Base-by-base conservation (phyloP, 2,888 invertebrate species). In the Muscina levida region DNA sequence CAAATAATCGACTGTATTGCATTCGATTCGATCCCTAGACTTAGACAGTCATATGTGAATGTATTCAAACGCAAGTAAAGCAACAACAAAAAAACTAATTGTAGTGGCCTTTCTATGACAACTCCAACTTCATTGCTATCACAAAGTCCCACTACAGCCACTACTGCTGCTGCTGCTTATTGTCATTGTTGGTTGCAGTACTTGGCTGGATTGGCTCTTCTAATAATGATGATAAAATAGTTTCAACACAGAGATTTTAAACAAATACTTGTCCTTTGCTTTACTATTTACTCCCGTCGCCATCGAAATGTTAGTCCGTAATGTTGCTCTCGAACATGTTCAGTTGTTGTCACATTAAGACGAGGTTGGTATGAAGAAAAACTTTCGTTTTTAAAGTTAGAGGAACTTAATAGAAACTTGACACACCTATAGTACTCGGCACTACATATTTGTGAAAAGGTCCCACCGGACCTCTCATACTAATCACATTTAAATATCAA, bases 141-240 rank as follows among this genome's bases (percentile, higher is more conserved):
- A 15, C 26, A 37, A 13, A 57, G 26, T 22, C 22, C 10, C 15
- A 15, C 53, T 10, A 53, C 53, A 22, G 22, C 31, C 31, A 37
- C 57, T 5, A 15, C 15, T 17, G 57, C 13, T n/a, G 17, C 57
- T 15, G n/a, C 31, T 31, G 8, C 31, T 31, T 31, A 31, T 31
- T 31, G 31, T 8, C 31, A 31, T 31, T 31, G 19, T n/a, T 2
- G 31, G 17, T 17, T 37, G 39, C 42, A 42, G 22, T 15, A 62
- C 13, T 42, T 62, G 19, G 1, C 42, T 62, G 39, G 62, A 76
- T 79, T 79, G 72, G 72, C 70, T 59, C 65, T 72, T 71, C 56
- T 53, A 57, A 80, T 73, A 80, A 73, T 72, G 72, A 73, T 66
- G 72, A 73, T 57, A 80, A 77, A 73, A 70, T 66, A 73, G 75